Conservation (phyloP, 2,888 invertebrate species). For the Sepiola atlantica region DNA sequence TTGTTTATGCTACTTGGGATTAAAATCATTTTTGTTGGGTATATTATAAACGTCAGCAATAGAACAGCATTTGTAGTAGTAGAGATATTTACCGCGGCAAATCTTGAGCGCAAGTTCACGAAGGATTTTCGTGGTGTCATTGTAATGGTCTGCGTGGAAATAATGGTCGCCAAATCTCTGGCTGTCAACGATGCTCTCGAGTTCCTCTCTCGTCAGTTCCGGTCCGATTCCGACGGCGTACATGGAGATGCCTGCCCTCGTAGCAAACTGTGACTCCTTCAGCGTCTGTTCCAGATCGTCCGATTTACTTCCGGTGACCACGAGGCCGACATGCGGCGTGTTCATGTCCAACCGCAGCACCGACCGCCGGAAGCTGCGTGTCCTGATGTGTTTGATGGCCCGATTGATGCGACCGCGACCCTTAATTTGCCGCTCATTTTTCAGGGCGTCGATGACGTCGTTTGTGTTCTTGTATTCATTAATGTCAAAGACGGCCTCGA, state of each 20-base stretch:
- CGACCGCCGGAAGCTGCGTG: conserved; percentile 62
- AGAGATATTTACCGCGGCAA: conserved; percentile 60
- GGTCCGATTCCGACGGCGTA: conserved; percentile 64
- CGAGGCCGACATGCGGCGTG: conserved; percentile 63
- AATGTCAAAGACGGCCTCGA: conserved; percentile 59
- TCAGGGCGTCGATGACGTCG: conserved; percentile 57
- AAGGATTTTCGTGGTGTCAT: conserved; percentile 59
- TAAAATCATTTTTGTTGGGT: neutral
- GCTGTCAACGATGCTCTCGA: conserved; percentile 57
- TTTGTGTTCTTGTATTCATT: conserved; percentile 56
- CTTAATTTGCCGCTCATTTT: conserved; percentile 51
- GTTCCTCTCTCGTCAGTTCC: conserved; percentile 51
- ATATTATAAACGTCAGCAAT: neutral
- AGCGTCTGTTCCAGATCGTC: conserved; percentile 57
- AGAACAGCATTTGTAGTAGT: neutral
- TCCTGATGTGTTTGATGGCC: conserved; percentile 56
- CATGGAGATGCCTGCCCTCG: conserved; percentile 62
- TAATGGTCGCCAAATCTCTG: conserved; percentile 53
- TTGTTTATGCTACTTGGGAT: neutral
- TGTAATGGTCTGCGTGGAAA: conserved; percentile 59
- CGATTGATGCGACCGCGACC: conserved; percentile 48
- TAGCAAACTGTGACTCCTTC: conserved; percentile 61
- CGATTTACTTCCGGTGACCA: conserved; percentile 63
- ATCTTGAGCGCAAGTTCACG: conserved; percentile 62
- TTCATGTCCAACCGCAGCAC: conserved; percentile 54